Evolutionary conservation across 30 jellyfish, hydroid and myxozoan species (phyloP).

Genomic region (Nemopilema nomurai): DNA sequence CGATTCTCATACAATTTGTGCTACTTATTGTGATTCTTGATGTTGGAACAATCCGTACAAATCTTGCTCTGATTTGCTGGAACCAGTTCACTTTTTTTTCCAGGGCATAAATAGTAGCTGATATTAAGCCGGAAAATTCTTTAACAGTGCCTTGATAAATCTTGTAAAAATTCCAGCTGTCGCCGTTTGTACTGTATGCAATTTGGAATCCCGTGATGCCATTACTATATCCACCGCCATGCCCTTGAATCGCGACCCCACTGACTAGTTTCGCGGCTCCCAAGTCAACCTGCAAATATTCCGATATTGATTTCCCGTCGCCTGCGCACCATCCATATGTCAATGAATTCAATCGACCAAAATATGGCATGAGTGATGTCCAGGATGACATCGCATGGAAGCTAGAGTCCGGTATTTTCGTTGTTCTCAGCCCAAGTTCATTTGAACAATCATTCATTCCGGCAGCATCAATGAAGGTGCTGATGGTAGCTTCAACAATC

Average conservation of each 20-base stretch:
- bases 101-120: not conserved
- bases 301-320: constrained; percentile 9
- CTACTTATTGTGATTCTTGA: not conserved
- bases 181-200: not conserved
- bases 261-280: constrained; percentile 26
- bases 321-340: constrained; percentile 45
- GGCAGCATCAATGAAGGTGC: constrained; percentile 6
- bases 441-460: constrained; percentile 44
- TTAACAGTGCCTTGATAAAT: not conserved
- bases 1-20: constrained; percentile 39
- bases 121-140: not conserved
- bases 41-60: constrained; percentile 33
- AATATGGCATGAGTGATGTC: not conserved
- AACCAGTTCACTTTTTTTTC: constrained; percentile 55
- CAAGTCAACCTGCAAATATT: constrained; percentile 27
- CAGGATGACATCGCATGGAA: constrained; percentile 12
- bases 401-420: constrained; percentile 25
- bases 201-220: not conserved
- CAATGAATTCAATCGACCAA: constrained; percentile 10
- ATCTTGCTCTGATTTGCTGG: constrained; percentile 22
- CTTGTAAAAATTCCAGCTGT: not conserved
- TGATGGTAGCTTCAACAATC: not conserved
- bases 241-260: constrained; percentile 61
- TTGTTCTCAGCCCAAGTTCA: constrained; percentile 53
- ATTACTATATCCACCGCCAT: not conserved